Evolutionary conservation across 2,888 invertebrate genomes (phyloP), one percentile per base, ranked within the genome.

Genomic region (Drosophila stalkeri): DNA sequence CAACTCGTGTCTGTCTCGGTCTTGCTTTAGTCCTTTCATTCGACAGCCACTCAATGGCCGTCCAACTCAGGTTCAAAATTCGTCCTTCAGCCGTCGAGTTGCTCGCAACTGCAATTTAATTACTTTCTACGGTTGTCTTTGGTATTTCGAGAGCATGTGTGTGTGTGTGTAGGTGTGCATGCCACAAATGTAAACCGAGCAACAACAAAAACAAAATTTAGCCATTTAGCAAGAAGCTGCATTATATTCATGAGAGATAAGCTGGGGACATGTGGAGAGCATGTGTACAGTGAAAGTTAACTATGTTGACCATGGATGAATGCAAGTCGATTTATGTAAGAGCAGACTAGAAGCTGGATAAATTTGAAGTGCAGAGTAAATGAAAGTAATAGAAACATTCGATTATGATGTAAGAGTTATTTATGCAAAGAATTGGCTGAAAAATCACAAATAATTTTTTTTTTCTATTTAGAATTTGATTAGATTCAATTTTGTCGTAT

Each of bases 21-120:
- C 41, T 41, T 12, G 39, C n/a, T 18, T 37, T 27, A 39, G 23
- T 39, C 39, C 37, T n/a, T 27, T 4, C 37, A n/a, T 23, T 43
- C 27, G 33, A 14, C 61, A 61, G 68, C 54, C 57, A 52, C 51
- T 59, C 54, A 64, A 60, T 70, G 62, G 52, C 14, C 49, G 27
- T 27, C n/a, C 20, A 57, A 33, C 54, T 59, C 72, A 69, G 70
- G 90, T 86, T 88, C 83, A 86, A 88, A 72, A 86, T 90, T 77
- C 86, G 86, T 82, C 78, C 86, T 88, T 83, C 81, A 78, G 66
- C 62, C 43, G 11, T 9, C 4, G 43, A 43, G 43, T 35, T 43
- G 46, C 47, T 56, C 37, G 47, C n/a, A 65, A 77, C 60, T 79
- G 77, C 80, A 90, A 90, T 91, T 90, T 90, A 90, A 90, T 90